Evolutionary conservation across 2,888 invertebrate genomes (phyloP).

Genomic region (Coenonympha glycerion): DNA sequence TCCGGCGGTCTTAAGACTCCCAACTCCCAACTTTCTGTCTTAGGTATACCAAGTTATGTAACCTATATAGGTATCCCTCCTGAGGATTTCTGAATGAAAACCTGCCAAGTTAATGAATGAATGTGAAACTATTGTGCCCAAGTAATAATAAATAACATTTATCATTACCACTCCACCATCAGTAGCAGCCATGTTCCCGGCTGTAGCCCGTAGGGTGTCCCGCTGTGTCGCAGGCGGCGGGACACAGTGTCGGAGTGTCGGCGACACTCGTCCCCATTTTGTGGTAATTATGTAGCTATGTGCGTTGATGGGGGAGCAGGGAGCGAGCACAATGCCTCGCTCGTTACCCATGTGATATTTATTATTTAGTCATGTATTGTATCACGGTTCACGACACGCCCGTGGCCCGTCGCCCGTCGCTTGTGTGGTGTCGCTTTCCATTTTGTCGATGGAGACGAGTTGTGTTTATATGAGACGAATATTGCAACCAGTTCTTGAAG

Average conservation of each 20-base stretch:
- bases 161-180: background rate
- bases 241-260: background rate
- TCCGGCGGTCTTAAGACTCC: no score
- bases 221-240: background rate
- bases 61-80: background rate
- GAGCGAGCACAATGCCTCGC: constrained; percentile 17
- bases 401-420: no score
- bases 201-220: background rate
- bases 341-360: constrained; percentile 27
- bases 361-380: constrained; percentile 24
- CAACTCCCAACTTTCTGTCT: no score
- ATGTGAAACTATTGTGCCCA: no score
- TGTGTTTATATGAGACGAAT: background rate
- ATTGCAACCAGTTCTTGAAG: no score
- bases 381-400: constrained; percentile 20
- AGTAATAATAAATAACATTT: no score
- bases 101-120: no score
- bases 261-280: constrained; percentile 27
- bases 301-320: constrained; percentile 25
- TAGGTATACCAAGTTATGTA: no score
- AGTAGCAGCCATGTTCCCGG: background rate
- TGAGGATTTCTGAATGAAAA: background rate
- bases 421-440: constrained; percentile 20
- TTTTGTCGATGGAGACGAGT: background rate
- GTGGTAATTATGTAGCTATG: constrained; percentile 35